These are phyloP conservation scores for Menidia menidia DNA, from an alignment of 2,797 vertebrate genomes.

Conservation along the genomic window DNA sequence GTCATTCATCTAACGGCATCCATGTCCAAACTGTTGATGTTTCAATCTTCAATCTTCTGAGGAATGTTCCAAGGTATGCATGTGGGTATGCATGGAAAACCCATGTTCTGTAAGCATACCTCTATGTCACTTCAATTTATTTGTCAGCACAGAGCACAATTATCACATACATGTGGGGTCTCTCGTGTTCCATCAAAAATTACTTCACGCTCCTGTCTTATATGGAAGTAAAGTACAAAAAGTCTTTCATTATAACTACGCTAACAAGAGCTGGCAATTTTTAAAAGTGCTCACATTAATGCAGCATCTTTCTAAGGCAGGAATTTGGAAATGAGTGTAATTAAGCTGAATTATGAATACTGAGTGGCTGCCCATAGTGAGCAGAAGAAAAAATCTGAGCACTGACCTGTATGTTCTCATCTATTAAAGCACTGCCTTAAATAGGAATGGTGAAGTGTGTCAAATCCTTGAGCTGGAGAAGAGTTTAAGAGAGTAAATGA, in stretches of 20 bases:
- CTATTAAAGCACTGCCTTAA: conserved; percentile 52
- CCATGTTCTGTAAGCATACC: background rate
- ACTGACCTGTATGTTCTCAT: conserved; percentile 41
- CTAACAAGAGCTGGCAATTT: conserved; percentile 9
- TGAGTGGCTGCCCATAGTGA: background rate
- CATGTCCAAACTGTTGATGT: conserved; percentile 58
- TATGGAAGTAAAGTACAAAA: conserved; percentile 18
- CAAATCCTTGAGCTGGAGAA: conserved; percentile 42
- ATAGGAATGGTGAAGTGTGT: conserved; percentile 48
- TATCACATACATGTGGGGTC: conserved; percentile 35
- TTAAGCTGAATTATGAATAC: conserved; percentile 65
- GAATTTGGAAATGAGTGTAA: conserved; percentile 55
- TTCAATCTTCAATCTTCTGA: conserved; percentile 26
- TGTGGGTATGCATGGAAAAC: background rate
- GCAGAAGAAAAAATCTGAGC: conserved; percentile 25
- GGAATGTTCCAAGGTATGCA: background rate
- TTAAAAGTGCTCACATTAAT: conserved; percentile 19
- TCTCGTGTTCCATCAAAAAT: conserved; percentile 12
- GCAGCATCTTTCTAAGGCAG: conserved; percentile 46
- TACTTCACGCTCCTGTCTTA: conserved; percentile 19
- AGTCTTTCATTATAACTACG: conserved; percentile 22
- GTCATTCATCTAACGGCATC: background rate
- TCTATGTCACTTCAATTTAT: conserved; percentile 12
- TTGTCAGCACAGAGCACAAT: conserved; percentile 39
- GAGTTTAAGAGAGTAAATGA: conserved; percentile 28